These are phyloP conservation scores for Anarrhichthys ocellatus DNA, from an alignment of 2,113 vertebrate species.

Conservation along the genomic window DNA sequence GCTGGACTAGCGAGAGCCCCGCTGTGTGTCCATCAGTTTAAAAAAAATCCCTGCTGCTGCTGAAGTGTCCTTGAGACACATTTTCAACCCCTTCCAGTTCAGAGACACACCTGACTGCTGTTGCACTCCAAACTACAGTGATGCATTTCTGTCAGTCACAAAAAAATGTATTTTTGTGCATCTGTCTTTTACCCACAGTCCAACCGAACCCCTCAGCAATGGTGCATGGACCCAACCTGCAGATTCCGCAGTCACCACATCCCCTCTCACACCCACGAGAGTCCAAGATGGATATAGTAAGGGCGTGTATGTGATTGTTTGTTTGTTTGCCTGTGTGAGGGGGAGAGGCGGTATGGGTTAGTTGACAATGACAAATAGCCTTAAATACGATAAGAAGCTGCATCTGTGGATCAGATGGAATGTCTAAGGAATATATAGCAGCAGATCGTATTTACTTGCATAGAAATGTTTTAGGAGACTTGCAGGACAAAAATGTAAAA, in stretches of 20 bases:
- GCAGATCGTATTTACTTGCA: constrained; percentile 10
- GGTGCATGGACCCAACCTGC: not conserved
- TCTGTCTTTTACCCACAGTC: constrained; percentile 23
- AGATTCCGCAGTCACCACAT: constrained; percentile 3
- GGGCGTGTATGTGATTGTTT: not conserved
- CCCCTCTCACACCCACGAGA: constrained; percentile 4
- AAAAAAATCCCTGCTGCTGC: constrained; percentile 57
- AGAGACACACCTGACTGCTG: constrained; percentile 55
- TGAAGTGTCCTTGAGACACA: constrained; percentile 59
- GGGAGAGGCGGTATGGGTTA: not conserved
- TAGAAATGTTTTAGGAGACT: constrained; percentile 14
- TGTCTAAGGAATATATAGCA: constrained; percentile 18
- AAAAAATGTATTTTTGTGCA: constrained; percentile 12
- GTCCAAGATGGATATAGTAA: constrained; percentile 9
- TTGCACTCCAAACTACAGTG: constrained; percentile 26
- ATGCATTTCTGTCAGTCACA: constrained; percentile 36
- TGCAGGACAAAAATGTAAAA: constrained; percentile 11
- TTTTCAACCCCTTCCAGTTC: constrained; percentile 55
- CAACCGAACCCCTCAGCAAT: not conserved
- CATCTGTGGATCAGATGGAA: constrained; percentile 8
- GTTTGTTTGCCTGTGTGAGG: not conserved
- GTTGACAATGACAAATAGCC: constrained; percentile 52
- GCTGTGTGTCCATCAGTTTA: constrained; percentile 68
- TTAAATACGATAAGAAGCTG: constrained; percentile 27
- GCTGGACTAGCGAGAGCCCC: constrained; percentile 24